phyloP scores from a whole-genome alignment of 2,113 vertebrate species.

The Megatriorchis doriae region DNA sequence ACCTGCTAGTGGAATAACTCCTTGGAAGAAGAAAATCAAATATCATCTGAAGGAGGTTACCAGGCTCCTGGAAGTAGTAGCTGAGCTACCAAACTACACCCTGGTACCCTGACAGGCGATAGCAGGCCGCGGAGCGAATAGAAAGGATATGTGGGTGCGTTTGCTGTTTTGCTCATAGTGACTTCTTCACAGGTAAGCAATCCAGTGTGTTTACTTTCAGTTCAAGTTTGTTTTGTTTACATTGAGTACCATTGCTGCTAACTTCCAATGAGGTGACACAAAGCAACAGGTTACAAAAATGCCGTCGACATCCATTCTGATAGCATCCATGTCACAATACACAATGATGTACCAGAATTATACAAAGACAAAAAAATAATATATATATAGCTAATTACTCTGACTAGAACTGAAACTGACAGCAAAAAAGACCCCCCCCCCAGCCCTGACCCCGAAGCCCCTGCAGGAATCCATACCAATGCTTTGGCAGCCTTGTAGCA shows the following conservation, averaged over 20 bases:
- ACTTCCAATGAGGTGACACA: conserved; percentile 43
- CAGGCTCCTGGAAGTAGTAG: background rate
- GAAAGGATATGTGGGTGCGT: rapidly evolving
- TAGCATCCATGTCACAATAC: conserved; percentile 64
- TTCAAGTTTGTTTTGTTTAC: conserved; percentile 7
- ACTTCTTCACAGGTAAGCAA: background rate
- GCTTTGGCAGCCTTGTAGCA: background rate
- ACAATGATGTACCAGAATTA: conserved; percentile 55
- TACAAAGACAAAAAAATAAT: conserved; percentile 59
- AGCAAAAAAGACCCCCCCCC: background rate
- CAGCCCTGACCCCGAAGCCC: background rate
- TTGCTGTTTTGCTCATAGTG: background rate
- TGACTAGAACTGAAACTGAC: conserved; percentile 57
- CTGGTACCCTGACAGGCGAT: background rate
- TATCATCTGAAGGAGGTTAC: background rate
- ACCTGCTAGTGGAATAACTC: background rate
- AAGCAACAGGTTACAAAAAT: conserved; percentile 55
- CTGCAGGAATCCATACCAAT: conserved; percentile 28
- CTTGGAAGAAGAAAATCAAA: background rate
- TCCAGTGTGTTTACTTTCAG: conserved; percentile 55
- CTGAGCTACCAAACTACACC: background rate
- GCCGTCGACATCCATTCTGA: conserved; percentile 50
- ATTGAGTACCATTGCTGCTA: conserved; percentile 19
- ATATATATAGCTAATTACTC: conserved; percentile 38
- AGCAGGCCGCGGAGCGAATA: rapidly evolving